Conservation (phyloP, 1,140 invertebrate genomes). For the Drosophila lacteicornis region DNA sequence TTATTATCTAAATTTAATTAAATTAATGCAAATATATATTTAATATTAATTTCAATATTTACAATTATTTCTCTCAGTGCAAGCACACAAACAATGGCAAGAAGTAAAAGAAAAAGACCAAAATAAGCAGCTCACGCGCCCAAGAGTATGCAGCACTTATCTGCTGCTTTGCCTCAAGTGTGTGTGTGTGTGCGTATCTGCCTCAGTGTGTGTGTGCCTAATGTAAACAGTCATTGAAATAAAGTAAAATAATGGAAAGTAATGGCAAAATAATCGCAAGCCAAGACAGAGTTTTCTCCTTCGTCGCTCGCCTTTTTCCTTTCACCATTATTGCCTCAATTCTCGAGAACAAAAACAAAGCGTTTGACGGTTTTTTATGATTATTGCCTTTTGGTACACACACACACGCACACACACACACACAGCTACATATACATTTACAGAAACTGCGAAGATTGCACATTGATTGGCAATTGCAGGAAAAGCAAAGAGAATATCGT, state of each 20-base stretch:
- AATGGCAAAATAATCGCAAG: constrained; percentile 82
- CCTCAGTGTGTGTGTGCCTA: constrained; percentile 41
- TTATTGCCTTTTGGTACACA: constrained; percentile 67
- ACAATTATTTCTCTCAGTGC: neutral
- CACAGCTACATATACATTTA: constrained; percentile 6
- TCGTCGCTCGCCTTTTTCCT: constrained; percentile 6
- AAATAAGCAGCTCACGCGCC: constrained; percentile 55
- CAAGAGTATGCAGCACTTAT: constrained; percentile 55
- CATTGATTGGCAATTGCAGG: constrained; percentile 76
- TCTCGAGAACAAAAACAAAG: constrained; percentile 62
- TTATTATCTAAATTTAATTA: neutral
- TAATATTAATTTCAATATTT: neutral
- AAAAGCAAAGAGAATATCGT: constrained; percentile 60
- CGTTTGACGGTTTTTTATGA: constrained; percentile 78
- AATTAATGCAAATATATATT: no score
- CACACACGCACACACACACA: constrained; percentile 18
- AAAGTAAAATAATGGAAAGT: constrained; percentile 83
- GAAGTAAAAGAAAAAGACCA: constrained; percentile 26
- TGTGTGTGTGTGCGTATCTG: constrained; percentile 4
- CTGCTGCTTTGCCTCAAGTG: constrained; percentile 17
- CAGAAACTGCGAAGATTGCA: constrained; percentile 58
- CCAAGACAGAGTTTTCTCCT: constrained; percentile 39
- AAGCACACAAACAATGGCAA: constrained; percentile 17
- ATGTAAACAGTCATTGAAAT: constrained; percentile 83
- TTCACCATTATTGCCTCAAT: constrained; percentile 71